Evolutionary conservation across 2,113 vertebrate genomes (phyloP), one percentile per base, ranked within the genome.

Genomic region (Martes martes): DNA sequence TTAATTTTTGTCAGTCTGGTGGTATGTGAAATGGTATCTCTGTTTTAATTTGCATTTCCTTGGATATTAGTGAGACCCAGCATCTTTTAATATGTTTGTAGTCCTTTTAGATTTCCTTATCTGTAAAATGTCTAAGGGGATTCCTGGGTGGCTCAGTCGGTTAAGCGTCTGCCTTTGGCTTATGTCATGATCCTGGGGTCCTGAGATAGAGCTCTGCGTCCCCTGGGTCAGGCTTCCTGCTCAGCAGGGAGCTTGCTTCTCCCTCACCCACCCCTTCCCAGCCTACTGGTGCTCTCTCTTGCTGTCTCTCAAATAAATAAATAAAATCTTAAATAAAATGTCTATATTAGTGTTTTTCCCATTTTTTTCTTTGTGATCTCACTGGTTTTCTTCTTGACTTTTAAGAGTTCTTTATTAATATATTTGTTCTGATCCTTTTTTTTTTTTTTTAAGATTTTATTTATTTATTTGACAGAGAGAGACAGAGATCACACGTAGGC

Each of bases 41-140:
- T 91, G 52, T 91, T 82, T 93, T 57, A 88, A 82, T 76, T 96
- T 83, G 67, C 23, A 89, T 83, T 96, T 82, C 26, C 39, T 67
- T 89, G 45, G 23, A n/a, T 87, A 63, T 86, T 92, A 71, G 6
- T 63, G 73, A 80, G 61, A 55, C 33, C 57, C 36, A 92, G 7
- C 65, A 50, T 82, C 39, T 89, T 89, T 79, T 67, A 61, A 61
- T 69, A 36, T 71, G 33, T 69, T 50, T 61, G 33, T 28, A 71
- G 61, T 61, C 1, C 39, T 42, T 80, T 71, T 86, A 63, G 61
- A 80, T 61, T 73, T 87, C 63, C 82, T 87, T 73, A 73, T 80
- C 65, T 89, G 45, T 78, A 42, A 78, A 76, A 36, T 74, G 45
- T 47, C 6, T 67, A 65, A 65, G 61, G 28, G 61, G 31, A 7